Percentiles rank a stretch among this genome's conserved stretches.
Conservation (phyloP, 2,797 vertebrate species). For the Enoplosus armatus region DNA sequence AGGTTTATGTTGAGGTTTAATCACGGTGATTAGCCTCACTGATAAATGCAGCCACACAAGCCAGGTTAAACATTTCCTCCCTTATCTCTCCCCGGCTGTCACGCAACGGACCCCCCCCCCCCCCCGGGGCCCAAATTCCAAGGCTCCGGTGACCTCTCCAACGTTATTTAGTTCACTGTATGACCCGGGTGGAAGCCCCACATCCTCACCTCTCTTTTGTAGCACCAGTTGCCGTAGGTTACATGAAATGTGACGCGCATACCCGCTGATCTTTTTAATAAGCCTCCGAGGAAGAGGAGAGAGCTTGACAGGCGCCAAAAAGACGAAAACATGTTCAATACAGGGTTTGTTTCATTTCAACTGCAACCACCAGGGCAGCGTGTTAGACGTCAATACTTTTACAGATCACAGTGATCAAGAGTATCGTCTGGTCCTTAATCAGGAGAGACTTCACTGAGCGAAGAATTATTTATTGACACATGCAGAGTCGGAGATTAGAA, state of each 20-base stretch:
- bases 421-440: too few species aligned
- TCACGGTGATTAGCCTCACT: conserved; percentile 69
- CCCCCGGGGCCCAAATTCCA: conserved; percentile 46
- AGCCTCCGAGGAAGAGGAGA: not conserved
- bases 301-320: not conserved
- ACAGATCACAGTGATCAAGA: too few species aligned
- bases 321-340: not conserved
- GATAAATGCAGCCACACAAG: conserved; percentile 61
- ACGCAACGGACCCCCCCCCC: conserved; percentile 45
- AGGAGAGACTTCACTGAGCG: too few species aligned
- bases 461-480: too few species aligned
- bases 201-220: not conserved
- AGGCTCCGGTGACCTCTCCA: conserved; percentile 1
- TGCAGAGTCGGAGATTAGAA: too few species aligned
- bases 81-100: conserved; percentile 65
- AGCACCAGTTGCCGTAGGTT: conserved; percentile 31
- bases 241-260: conserved; percentile 13
- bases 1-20: conserved; percentile 77
- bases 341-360: too few species aligned
- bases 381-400: too few species aligned
- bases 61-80: conserved; percentile 33
- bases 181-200: not conserved
- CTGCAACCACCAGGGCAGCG: too few species aligned
- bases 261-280: conserved; percentile 12
- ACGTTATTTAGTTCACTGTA: conserved; percentile 21